Conservation (phyloP, 2,888 invertebrate genomes). For the Neoaliturus tenellus region DNA sequence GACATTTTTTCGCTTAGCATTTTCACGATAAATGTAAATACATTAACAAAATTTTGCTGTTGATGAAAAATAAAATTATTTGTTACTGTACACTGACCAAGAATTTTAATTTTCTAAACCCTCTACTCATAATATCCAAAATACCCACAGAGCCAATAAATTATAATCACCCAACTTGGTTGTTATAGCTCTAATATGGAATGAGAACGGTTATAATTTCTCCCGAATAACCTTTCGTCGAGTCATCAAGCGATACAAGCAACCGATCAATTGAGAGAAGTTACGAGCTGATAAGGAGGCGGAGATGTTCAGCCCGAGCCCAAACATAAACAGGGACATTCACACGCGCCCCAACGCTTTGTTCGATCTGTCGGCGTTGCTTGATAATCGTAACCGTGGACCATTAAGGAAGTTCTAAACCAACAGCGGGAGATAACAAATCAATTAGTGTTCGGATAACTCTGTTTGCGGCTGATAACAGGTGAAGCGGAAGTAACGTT, state of each 20-base stretch:
- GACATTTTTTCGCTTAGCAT: too few relatives aligned
- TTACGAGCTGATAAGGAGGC: conserved; percentile 12
- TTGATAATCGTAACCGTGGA: background rate
- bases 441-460: conserved; percentile 37
- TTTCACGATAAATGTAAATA: too few relatives aligned
- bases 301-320: background rate
- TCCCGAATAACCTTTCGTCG: background rate
- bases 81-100: too few relatives aligned
- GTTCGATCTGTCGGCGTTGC: background rate
- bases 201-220: too few relatives aligned
- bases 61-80: too few relatives aligned
- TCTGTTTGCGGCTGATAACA: conserved; percentile 24
- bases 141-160: too few relatives aligned
- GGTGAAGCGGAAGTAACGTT: conserved; percentile 25
- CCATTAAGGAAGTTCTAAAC: conserved; percentile 28
- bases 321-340: background rate
- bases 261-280: background rate
- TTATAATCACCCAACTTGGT: too few relatives aligned
- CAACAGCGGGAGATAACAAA: conserved; percentile 37
- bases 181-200: too few relatives aligned
- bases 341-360: background rate
- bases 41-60: too few relatives aligned
- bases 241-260: background rate
- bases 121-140: too few relatives aligned
- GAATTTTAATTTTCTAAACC: too few relatives aligned